Conservation (phyloP, 2,797 vertebrate species). For the Linurgus olivaceus region DNA sequence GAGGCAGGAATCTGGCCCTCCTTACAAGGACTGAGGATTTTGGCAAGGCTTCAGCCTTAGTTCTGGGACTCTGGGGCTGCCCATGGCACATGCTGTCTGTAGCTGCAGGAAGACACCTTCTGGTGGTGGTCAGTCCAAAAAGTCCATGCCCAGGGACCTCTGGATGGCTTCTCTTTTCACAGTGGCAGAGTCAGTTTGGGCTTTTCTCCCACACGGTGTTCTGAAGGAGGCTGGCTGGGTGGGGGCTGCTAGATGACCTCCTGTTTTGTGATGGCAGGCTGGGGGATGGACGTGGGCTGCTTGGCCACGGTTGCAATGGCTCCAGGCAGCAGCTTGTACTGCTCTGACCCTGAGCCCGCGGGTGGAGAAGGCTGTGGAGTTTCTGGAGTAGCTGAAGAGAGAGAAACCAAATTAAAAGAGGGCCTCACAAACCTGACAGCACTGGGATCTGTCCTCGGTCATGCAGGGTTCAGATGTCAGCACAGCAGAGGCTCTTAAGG, state of each 20-base stretch:
- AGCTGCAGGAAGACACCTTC: conserved; percentile 21
- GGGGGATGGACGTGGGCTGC: conserved; percentile 89
- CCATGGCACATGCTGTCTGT: not conserved
- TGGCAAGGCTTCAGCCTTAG: not conserved
- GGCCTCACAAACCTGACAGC: not conserved
- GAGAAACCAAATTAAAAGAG: conserved; percentile 41
- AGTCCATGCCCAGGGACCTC: not conserved
- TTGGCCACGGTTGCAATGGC: conserved; percentile 91
- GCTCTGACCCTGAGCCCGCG: conserved; percentile 89
- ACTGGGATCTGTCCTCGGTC: not conserved
- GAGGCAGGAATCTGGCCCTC: conserved; percentile 2
- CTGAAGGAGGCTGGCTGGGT: not conserved
- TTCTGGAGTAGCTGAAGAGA: conserved; percentile 91
- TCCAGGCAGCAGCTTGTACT: conserved; percentile 93
- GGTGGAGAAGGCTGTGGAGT: conserved; percentile 96
- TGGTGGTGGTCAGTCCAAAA: not conserved
- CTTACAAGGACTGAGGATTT: not conserved
- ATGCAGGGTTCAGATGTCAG: not conserved
- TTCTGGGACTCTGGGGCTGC: not conserved
- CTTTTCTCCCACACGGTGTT: not conserved
- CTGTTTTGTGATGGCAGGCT: conserved; percentile 94
- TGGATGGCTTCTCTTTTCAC: conserved; percentile 37
- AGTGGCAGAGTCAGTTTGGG: not conserved
- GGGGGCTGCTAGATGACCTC: conserved; percentile 87
- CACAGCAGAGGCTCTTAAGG: not conserved